These are phyloP conservation scores for Spodoptera litura DNA, from an alignment of 1,140 invertebrate genomes.

Conservation along the genomic window DNA sequence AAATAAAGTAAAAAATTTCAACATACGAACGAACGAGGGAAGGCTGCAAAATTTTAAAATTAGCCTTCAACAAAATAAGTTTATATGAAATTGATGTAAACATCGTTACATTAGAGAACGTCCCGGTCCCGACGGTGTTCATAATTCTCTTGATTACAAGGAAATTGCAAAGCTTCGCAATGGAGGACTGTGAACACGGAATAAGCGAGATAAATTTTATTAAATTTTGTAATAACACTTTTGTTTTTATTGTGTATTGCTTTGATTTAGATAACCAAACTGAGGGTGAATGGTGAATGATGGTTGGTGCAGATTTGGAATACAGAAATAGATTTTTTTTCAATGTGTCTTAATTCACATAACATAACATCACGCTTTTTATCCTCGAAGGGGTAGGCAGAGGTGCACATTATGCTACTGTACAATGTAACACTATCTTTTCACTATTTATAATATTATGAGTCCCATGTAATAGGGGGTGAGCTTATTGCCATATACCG, in stretches of 20 bases:
- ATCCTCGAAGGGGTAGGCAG: too few species aligned
- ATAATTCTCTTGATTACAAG: conserved; percentile 29
- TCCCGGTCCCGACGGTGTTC: conserved; percentile 17
- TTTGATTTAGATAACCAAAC: too few species aligned
- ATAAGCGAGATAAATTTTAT: conserved; percentile 4
- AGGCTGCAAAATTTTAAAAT: conserved; percentile 24
- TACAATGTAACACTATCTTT: too few species aligned
- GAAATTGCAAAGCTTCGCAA: conserved; percentile 6
- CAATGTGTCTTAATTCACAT: too few species aligned
- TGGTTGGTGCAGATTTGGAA: too few species aligned
- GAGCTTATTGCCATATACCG: too few species aligned
- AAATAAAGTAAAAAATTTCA: conserved; percentile 11
- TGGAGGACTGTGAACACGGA: neutral
- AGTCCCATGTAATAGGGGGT: too few species aligned
- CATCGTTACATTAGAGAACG: conserved; percentile 26
- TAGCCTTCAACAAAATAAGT: conserved; percentile 15
- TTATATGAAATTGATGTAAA: conserved; percentile 39
- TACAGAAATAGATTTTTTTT: too few species aligned
- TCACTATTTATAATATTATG: too few species aligned
- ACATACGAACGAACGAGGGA: neutral
- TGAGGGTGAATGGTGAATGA: too few species aligned
- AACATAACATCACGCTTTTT: too few species aligned
- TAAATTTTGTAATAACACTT: neutral
- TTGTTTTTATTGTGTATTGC: neutral
- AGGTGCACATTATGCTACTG: too few species aligned